Evolutionary conservation across 2,113 vertebrate species (phyloP).

Genomic region (Ceyx melanurus): DNA sequence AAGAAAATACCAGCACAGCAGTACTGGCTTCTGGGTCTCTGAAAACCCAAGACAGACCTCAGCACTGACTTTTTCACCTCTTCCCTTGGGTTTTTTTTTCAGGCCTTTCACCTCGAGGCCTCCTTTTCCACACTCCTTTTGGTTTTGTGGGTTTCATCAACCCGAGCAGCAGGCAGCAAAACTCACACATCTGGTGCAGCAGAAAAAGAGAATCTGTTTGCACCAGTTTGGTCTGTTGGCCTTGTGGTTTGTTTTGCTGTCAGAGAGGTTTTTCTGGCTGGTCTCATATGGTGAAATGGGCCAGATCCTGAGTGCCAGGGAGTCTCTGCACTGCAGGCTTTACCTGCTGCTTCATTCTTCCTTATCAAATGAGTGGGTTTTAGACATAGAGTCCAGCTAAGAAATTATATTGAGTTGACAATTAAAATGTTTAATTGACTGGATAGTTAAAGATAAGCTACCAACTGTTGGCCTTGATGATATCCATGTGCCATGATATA

Average conservation of each 20-base stretch:
- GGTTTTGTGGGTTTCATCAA: background rate
- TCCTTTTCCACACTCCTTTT: background rate
- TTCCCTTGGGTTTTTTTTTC: background rate
- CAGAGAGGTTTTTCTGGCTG: background rate
- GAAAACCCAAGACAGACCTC: background rate
- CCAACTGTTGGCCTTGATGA: background rate
- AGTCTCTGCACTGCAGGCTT: background rate
- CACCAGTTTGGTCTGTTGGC: conserved; percentile 34
- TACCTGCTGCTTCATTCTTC: background rate
- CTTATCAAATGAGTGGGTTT: background rate
- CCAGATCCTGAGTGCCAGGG: background rate
- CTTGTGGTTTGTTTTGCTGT: conserved; percentile 26
- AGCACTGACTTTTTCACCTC: background rate
- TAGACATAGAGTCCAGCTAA: background rate
- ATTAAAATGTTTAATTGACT: background rate
- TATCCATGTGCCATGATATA: background rate
- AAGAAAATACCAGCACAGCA: background rate
- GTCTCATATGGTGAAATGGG: background rate
- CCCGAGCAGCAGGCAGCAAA: background rate
- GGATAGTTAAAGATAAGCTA: background rate
- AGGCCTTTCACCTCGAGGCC: background rate
- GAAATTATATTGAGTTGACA: background rate
- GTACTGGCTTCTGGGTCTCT: background rate
- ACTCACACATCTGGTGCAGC: background rate
- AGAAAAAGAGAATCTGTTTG: background rate